Evolutionary conservation across 2,888 invertebrate species (phyloP), one percentile per base, ranked within the genome.

Genomic region (Diploptera punctata): DNA sequence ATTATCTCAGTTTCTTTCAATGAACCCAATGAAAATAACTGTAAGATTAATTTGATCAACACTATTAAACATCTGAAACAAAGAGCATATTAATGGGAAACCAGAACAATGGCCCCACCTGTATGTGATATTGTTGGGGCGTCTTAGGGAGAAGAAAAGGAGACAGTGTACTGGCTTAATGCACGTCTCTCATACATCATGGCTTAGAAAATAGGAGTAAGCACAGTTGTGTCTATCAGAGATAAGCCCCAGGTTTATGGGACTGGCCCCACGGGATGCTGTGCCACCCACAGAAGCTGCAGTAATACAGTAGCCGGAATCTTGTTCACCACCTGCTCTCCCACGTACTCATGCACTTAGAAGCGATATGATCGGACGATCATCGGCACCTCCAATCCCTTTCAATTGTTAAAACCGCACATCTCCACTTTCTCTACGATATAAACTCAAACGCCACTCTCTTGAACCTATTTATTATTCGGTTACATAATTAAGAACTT

Each of bases 211-310:
- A 65, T 43, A 57, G 24, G 26, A 29, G 57, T 16, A 31, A 57
- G 29, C 57, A 57, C 1, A 3, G 29, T n/a, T 9, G 26, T 65
- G 65, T 65, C 65, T 65, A 65, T 65, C 65, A 65, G 65, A 65
- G 44, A 65, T 65, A 65, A 65, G 65, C 47, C 24, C 16, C n/a
- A 24, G 47, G 65, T 65, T 65, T 65, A 65, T 65, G 47, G 26
- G 4, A 29, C 57, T 24, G 21, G 7, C 57, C 57, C 57, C 57
- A 57, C 3, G 57, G 31, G 57, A 57, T 13, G 26, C 31, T 29
- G n/a, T 29, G 57, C 57, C 57, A 57, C 57, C 57, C 57, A 57
- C 57, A 57, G 31, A 5, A 57, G n/a, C n/a, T n/a, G n/a, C n/a
- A n/a, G 57, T 31, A 57, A 57, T n/a, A 57, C 57, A 31, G 57